Conservation (phyloP, 2,797 vertebrate genomes). For the Pseudomugil gertrudae region DNA sequence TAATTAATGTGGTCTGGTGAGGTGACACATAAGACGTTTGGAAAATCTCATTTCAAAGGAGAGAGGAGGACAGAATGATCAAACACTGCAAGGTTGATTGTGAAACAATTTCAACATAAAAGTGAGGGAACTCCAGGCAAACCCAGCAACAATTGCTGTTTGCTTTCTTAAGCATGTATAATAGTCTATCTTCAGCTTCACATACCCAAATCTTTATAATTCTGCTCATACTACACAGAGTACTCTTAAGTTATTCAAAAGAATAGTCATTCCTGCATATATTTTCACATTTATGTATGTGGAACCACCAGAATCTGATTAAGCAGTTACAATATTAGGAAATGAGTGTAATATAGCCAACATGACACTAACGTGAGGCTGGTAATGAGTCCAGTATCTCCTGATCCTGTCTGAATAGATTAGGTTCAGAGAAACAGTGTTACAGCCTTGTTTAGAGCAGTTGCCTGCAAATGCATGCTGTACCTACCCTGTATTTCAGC, state of each 20-base stretch:
- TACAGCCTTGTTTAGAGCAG: constrained; percentile 18
- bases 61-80: not conserved
- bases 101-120: constrained; percentile 5
- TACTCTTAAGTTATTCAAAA: constrained; percentile 13
- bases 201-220: not conserved
- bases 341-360: constrained; percentile 18
- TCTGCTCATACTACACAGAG: not conserved
- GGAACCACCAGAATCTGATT: constrained; percentile 36
- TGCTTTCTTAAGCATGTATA: constrained; percentile 10
- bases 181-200: constrained; percentile 5
- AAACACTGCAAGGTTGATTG: constrained; percentile 6
- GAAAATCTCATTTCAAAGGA: constrained; percentile 20
- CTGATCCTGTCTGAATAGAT: constrained; percentile 30
- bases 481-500: constrained; percentile 3
- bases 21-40: constrained; percentile 19
- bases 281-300: constrained; percentile 19
- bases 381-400: constrained; percentile 16
- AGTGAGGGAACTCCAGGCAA: constrained; percentile 22
- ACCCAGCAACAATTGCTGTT: not conserved
- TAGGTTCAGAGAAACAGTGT: constrained; percentile 15
- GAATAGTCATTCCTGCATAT: constrained; percentile 3
- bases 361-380: constrained; percentile 19
- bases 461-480: constrained; percentile 1
- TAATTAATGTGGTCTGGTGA: constrained; percentile 9
- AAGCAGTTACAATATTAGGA: constrained; percentile 23